Conservation (phyloP, 2,797 vertebrate species). For the Prunella strophiata region DNA sequence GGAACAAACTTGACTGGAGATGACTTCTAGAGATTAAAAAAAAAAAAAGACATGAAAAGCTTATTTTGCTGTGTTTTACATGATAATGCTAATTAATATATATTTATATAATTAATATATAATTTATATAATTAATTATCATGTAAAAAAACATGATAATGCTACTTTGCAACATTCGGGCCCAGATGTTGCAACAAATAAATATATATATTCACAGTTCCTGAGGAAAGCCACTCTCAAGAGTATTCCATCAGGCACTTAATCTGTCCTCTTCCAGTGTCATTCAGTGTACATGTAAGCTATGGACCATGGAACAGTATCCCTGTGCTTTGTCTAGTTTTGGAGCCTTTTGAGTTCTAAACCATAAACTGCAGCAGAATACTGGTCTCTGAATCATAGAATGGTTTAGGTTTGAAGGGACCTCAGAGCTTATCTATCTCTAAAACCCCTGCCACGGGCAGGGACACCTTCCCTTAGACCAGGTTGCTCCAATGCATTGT, state of each 20-base stretch:
- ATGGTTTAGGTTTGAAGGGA: not conserved
- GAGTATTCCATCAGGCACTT: not conserved
- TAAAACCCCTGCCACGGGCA: not conserved
- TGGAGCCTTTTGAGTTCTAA: not conserved
- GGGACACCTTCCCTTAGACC: too few relatives aligned
- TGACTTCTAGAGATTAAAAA: not conserved
- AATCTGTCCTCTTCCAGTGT: not conserved
- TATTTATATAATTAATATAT: too few relatives aligned
- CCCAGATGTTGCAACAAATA: not conserved
- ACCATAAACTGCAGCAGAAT: not conserved
- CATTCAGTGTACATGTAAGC: not conserved
- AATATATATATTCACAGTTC: not conserved
- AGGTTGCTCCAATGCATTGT: not conserved
- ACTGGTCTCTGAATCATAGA: not conserved
- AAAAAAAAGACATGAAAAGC: not conserved
- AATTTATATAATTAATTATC: too few relatives aligned
- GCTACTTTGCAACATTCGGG: not conserved
- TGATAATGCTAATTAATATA: not conserved
- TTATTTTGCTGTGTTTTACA: not conserved
- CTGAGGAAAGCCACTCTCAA: not conserved
- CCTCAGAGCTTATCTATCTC: not conserved
- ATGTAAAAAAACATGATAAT: not conserved
- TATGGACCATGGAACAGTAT: not conserved
- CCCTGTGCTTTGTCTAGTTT: not conserved
- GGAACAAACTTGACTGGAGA: constrained; percentile 2